These are phyloP conservation scores for Physeter macrocephalus DNA, from an alignment of 2,113 vertebrate genomes.

Conservation along the genomic window DNA sequence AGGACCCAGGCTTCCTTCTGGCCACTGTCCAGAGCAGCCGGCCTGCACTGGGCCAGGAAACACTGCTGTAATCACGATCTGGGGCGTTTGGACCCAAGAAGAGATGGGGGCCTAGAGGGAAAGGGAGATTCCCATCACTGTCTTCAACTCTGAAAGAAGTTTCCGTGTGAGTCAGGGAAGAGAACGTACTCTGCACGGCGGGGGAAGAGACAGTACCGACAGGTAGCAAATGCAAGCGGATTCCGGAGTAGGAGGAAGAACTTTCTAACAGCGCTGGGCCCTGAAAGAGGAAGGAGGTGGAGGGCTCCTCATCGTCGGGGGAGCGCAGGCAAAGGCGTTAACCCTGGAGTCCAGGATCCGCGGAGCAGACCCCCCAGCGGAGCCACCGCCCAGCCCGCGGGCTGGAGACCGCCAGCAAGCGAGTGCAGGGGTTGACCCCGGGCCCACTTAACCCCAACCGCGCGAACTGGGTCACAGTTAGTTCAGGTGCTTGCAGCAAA, in stretches of 20 bases:
- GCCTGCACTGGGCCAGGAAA: neutral
- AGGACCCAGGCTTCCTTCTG: neutral
- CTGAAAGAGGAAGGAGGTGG: neutral
- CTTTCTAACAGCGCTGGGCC: slow-evolving; percentile 22
- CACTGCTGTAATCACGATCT: neutral
- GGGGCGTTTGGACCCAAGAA: neutral
- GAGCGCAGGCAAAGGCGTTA: neutral
- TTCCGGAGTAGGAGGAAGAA: neutral
- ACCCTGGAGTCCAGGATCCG: neutral
- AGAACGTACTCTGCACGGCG: neutral
- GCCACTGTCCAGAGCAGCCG: neutral
- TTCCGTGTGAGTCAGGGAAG: neutral
- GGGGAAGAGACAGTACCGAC: neutral
- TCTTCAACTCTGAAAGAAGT: neutral
- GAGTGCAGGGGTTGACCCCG: neutral
- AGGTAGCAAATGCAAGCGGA: neutral
- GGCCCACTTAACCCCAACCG: neutral
- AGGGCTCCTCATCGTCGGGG: neutral
- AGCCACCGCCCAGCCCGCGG: neutral
- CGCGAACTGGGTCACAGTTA: neutral
- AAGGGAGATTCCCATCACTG: neutral
- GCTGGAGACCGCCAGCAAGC: neutral
- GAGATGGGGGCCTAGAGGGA: neutral
- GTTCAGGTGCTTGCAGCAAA: neutral
- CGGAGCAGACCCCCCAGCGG: neutral